Evolutionary conservation across 2,888 invertebrate species (phyloP).

Genomic region (Meganola albula): DNA sequence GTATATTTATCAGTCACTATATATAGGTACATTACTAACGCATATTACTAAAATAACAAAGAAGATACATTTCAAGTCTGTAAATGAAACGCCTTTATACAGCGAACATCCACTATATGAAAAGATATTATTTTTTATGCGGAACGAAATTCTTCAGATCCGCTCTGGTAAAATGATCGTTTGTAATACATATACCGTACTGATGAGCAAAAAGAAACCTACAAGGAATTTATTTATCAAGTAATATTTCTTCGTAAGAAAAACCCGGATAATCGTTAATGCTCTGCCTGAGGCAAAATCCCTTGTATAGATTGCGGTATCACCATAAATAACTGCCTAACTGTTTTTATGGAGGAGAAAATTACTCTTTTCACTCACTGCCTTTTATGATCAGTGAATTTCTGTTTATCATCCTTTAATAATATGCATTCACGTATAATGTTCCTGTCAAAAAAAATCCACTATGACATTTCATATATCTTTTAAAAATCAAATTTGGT

Average conservation of each 20-base stretch:
- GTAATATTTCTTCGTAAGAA: conserved; percentile 67
- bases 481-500: no score
- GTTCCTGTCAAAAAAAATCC: not conserved
- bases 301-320: conserved; percentile 73
- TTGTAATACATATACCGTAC: conserved; percentile 24
- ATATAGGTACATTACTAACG: no score
- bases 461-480: no score
- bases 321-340: conserved; percentile 73
- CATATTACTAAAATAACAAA: no score
- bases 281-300: conserved; percentile 65
- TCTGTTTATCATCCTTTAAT: conserved; percentile 48
- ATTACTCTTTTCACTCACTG: conserved; percentile 66
- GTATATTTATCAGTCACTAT: no score
- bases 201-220: conserved; percentile 52
- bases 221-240: conserved; percentile 65
- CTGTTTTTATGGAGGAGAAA: conserved; percentile 74
- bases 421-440: conserved; percentile 32
- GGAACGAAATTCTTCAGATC: conserved; percentile 7
- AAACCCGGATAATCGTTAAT: conserved; percentile 70
- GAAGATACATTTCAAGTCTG: no score
- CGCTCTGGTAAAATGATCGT: conserved; percentile 21
- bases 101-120: conserved; percentile 2
- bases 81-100: no score
- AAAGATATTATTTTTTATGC: conserved; percentile 4
- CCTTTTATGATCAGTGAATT: conserved; percentile 58